Conservation (phyloP, 2,888 invertebrate species). For the Cinara cedri region DNA sequence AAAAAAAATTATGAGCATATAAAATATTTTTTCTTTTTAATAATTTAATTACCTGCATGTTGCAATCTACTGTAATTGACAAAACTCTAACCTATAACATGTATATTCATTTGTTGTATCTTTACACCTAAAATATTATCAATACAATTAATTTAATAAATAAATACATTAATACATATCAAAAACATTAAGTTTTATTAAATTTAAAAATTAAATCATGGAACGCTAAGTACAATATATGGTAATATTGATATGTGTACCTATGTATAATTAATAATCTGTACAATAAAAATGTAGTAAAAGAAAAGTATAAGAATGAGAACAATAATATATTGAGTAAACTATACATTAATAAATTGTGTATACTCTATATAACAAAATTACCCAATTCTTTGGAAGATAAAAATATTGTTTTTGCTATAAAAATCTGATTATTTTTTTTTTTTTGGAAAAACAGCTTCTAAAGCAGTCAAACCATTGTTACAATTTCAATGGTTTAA, state of each 20-base stretch:
- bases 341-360: too few species aligned
- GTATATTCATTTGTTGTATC: not conserved
- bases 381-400: not conserved
- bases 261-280: slow-evolving; percentile 13
- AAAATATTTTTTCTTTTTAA: too few species aligned
- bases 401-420: not conserved
- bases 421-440: not conserved
- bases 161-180: not conserved
- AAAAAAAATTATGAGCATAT: too few species aligned
- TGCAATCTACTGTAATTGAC: not conserved
- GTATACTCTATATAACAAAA: too few species aligned
- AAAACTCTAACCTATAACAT: not conserved
- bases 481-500: not conserved
- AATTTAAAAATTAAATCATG: slow-evolving; percentile 7
- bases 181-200: not conserved
- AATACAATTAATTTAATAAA: not conserved
- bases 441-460: too few species aligned
- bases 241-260: not conserved
- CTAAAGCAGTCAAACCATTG: not conserved
- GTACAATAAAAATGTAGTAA: slow-evolving; percentile 20
- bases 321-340: too few species aligned
- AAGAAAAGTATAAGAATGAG: slow-evolving; percentile 11
- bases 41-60: too few species aligned
- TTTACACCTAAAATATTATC: too few species aligned
- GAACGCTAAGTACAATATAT: slow-evolving; percentile 28